Base-by-base conservation (phyloP, 2,888 invertebrate genomes). In the Lamellibrachia satsuma region DNA sequence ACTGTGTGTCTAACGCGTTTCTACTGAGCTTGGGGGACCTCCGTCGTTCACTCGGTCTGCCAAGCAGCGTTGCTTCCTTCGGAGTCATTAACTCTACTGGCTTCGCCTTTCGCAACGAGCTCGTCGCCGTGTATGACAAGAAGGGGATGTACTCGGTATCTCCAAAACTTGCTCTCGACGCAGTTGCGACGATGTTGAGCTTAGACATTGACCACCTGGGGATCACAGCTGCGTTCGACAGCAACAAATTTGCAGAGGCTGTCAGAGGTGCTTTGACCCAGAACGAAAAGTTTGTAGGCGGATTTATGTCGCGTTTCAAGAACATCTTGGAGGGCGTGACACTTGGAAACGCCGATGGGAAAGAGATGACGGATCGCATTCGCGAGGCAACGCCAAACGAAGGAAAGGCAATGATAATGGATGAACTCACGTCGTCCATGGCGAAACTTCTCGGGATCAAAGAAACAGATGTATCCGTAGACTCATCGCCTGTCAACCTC, bases 1-100 rank as follows among this genome's bases (percentile, higher is more conserved):
- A 91, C 91, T 51, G 52, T 15, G 91, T 52, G 52, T 9, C 91
- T 11, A 91, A 91, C 91, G 91, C 91, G 6, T 91, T 91, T n/a
- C 51, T 91, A 39, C 52, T 52, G 27, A 22, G 52, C 51, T 22
- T 91, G 9, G 91, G 52, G 15, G 9, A 91, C 52, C 52, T 52
- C 15, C 91, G 91, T 27, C 91, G 91, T 3, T 11, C 91, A 27
- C 91, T 52, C 51, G 91, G 91, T 15, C 91, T 91, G 91, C 91
- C 91, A n/a, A 52, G 91, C 75, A 75, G 75, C 75, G 75, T 75
- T n/a, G 75, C 75, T 6, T 22, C 22, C 22, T 75, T 75, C 75
- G 75, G 75, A 3, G 75, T 75, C 75, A 75, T 75, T n/a, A 75
- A 75, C 75, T 75, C 75, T 11, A 75, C 75, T 22, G 75, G 75